These are phyloP conservation scores for Phaetusa simplex DNA, from an alignment of 2,113 vertebrate species.

Conservation along the genomic window DNA sequence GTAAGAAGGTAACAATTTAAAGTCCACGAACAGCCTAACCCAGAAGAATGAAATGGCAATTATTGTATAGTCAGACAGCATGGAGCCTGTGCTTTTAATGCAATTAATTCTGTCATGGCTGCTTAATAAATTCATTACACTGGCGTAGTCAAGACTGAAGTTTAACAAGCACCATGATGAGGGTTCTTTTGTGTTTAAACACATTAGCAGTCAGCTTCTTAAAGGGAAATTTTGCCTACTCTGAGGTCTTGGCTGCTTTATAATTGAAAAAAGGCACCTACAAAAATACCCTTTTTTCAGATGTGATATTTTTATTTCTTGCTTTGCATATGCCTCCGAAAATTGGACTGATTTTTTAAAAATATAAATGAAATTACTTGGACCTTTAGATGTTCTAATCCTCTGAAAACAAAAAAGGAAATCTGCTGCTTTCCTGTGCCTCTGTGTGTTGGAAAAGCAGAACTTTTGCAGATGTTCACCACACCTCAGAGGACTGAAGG, in stretches of 20 bases:
- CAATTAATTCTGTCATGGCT: conserved; percentile 40
- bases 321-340: neutral
- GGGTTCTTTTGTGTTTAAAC: neutral
- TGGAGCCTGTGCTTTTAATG: conserved; percentile 46
- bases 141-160: neutral
- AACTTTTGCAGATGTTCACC: neutral
- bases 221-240: neutral
- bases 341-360: neutral
- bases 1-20: neutral
- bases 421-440: neutral
- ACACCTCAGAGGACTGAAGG: neutral
- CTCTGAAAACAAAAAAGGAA: neutral
- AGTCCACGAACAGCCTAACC: neutral
- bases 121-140: conserved; percentile 41
- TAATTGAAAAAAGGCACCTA: neutral
- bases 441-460: neutral
- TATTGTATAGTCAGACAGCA: conserved; percentile 43
- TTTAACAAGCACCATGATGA: neutral
- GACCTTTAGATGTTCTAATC: neutral
- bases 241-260: neutral
- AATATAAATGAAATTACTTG: neutral
- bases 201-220: neutral
- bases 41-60: conserved; percentile 7
- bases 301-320: neutral
- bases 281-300: neutral